Evolutionary conservation across 2,797 vertebrate genomes (phyloP).

Genomic region (Oreochromis mossambicus): DNA sequence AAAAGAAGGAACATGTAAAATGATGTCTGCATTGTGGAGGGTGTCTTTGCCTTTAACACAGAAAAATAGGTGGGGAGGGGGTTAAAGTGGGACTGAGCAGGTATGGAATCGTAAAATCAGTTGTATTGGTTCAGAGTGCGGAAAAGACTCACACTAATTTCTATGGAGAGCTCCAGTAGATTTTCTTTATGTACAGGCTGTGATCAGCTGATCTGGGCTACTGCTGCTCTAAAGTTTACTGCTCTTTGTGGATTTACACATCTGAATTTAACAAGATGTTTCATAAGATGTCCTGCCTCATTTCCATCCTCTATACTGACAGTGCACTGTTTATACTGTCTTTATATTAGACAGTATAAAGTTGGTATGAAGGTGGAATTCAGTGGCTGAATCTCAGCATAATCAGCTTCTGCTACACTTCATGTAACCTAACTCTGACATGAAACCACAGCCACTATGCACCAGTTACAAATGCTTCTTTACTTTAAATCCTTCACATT

Average conservation of each 20-base stretch:
- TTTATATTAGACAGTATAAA: neutral
- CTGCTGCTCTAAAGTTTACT: neutral
- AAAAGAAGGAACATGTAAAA: neutral
- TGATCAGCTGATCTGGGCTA: neutral
- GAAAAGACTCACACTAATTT: neutral
- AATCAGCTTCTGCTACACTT: neutral
- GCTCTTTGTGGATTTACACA: neutral
- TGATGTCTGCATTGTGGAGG: neutral
- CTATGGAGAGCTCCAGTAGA: neutral
- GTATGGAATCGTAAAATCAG: neutral
- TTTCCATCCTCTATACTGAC: neutral
- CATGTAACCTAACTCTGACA: neutral
- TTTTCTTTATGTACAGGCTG: neutral
- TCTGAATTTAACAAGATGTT: neutral
- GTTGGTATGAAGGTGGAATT: neutral
- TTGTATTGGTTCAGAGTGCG: neutral
- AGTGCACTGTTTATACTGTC: neutral
- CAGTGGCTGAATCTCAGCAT: neutral
- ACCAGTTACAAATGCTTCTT: neutral
- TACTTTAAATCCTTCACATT: neutral
- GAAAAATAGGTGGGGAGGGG: neutral
- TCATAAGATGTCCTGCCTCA: neutral
- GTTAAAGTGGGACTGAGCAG: neutral
- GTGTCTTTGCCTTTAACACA: neutral
- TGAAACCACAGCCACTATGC: neutral